These are phyloP conservation scores for Palythoa grandis DNA, from an alignment of 92 coral and sea anemone species.

Conservation along the genomic window DNA sequence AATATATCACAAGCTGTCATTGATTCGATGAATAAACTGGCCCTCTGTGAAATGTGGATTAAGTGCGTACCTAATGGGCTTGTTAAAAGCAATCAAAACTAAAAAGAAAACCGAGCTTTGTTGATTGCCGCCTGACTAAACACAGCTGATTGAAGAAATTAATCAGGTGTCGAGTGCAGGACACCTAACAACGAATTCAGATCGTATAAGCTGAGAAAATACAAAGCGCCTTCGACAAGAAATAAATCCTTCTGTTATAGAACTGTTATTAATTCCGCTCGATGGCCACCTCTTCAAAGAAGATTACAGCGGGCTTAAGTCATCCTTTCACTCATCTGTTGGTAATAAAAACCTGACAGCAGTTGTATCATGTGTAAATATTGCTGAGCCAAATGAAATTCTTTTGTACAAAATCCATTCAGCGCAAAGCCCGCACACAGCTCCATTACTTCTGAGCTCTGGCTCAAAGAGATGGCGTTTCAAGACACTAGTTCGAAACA, in stretches of 20 bases:
- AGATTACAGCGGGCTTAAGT: conserved; percentile 73
- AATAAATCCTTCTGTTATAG: background rate
- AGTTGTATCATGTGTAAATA: conserved; percentile 74
- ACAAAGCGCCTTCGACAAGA: conserved; percentile 12
- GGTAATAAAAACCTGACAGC: conserved; percentile 70
- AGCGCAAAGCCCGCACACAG: conserved; percentile 48
- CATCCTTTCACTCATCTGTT: conserved; percentile 76
- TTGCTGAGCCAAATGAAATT: conserved; percentile 68
- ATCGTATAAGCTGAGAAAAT: conserved; percentile 18
- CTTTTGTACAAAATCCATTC: conserved; percentile 65
- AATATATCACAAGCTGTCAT: conserved; percentile 47
- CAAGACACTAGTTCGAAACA: background rate
- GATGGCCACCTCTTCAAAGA: conserved; percentile 46
- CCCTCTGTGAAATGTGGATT: conserved; percentile 43
- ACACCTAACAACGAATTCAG: conserved; percentile 16
- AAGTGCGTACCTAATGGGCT: conserved; percentile 70
- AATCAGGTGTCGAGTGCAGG: conserved; percentile 47
- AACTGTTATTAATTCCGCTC: background rate
- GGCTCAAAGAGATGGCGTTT: conserved; percentile 11
- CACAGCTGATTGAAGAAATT: conserved; percentile 57
- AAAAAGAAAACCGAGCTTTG: conserved; percentile 81
- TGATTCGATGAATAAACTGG: conserved; percentile 47
- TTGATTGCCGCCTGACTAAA: conserved; percentile 54
- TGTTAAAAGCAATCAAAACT: conserved; percentile 83
- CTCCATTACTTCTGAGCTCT: conserved; percentile 24